phyloP scores from a whole-genome alignment of 2,888 invertebrate species.

The Eremobia ochroleuca region DNA sequence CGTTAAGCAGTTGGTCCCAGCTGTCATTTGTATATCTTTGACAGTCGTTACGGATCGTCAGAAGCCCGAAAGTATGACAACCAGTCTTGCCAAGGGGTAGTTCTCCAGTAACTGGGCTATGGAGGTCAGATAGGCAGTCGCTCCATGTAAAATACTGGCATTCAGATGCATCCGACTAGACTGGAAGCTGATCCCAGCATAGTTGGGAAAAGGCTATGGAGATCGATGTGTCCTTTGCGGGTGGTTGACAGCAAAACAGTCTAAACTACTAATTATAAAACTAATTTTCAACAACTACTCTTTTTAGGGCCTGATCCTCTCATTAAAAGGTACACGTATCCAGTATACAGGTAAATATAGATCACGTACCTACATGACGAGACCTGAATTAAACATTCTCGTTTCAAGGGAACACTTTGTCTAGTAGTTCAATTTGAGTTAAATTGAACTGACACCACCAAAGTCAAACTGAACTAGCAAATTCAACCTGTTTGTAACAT shows the following conservation, averaged over 20 bases:
- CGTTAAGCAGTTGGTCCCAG: too few species aligned
- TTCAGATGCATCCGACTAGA: too few species aligned
- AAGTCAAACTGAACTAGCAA: constrained; percentile 24
- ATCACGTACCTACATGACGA: not conserved
- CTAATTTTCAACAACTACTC: not conserved
- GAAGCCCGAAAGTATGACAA: too few species aligned
- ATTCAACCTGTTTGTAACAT: constrained; percentile 33
- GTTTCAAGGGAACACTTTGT: constrained; percentile 25
- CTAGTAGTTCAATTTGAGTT: constrained; percentile 30
- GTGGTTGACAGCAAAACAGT: not conserved
- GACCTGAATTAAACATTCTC: constrained; percentile 37
- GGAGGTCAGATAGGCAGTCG: too few species aligned
- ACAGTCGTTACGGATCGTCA: too few species aligned
- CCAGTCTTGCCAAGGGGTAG: too few species aligned
- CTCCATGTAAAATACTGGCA: too few species aligned
- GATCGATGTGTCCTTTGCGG: not conserved
- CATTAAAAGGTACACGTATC: not conserved
- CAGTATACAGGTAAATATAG: constrained; percentile 2
- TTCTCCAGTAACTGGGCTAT: too few species aligned
- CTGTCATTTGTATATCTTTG: too few species aligned
- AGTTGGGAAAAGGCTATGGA: too few species aligned
- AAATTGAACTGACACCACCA: constrained; percentile 26
- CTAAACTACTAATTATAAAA: not conserved
- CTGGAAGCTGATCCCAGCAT: too few species aligned
- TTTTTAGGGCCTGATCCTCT: not conserved